Evolutionary conservation across 1,140 invertebrate genomes (phyloP), one percentile per base, ranked within the genome.

Genomic region (Zaprionus gabonicus): DNA sequence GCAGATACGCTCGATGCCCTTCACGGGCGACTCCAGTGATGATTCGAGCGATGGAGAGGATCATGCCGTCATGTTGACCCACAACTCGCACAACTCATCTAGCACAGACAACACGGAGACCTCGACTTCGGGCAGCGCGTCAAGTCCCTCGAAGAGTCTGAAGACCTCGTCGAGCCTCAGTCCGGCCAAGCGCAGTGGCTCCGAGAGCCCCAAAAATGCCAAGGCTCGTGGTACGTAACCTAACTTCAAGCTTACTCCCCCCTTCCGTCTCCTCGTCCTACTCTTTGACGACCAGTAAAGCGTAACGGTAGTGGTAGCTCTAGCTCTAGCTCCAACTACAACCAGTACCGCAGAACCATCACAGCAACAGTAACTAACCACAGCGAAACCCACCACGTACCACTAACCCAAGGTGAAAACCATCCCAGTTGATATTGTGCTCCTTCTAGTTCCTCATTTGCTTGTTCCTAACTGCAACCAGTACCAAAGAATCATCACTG

Each of bases 1-100:
- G 93, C 98, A 99, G 94, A 99, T 99, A 78, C 94, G 98, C 77
- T 98, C 97, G 10, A 97, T 98, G 95, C 98, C 98, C 12, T 99
- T 99, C 91, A 97, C 96, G 38, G 98, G 97, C 3, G 98, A 99
- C 79, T 98, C 97, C n/a, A 97, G 97, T 1, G 97, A 98, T 91
- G 98, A 98, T 76, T 98, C 98, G 4, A 98, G 97, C 49, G 97
- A 98, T 91, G 98, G 97, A 17, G 98, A 98, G 93, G 96, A 97
- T 80, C 93, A 72, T 84, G 94, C 58, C 82, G 91, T 75, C 90
- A 94, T 91, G 93, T 91, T 91, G 78, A 92, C 81, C 78, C 94
- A 69, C 63, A 93, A 93, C 44, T 93, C 92, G 76, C 92, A 93
- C 76, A 92, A 93, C 69, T 93, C 92, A 23, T 91, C 92, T 20